phyloP scores from a whole-genome alignment of 2,113 vertebrate genomes.

The Phoenicopterus ruber region DNA sequence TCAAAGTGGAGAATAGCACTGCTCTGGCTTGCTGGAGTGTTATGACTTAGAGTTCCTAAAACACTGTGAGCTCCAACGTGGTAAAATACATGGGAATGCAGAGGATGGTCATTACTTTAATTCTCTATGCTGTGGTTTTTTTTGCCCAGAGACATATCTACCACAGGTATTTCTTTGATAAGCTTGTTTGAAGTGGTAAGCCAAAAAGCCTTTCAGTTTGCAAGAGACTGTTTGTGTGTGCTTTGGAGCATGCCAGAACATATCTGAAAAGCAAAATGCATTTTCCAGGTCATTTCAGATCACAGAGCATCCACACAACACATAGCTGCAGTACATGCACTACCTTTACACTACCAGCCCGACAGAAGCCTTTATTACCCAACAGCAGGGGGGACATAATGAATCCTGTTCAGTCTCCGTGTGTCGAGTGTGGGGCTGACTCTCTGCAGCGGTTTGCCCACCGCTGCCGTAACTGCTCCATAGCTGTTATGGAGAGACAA shows the following conservation, averaged over 20 bases:
- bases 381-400: not conserved
- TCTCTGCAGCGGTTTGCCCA: not conserved
- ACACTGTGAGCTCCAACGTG: not conserved
- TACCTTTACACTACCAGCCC: not conserved
- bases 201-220: not conserved
- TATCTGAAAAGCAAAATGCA: not conserved
- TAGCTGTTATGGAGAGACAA: not conserved
- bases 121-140: not conserved
- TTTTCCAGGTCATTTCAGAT: slow-evolving; percentile 37
- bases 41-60: not conserved
- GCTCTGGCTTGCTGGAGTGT: not conserved
- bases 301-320: not conserved
- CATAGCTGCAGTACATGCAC: not conserved
- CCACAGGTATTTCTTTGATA: slow-evolving; percentile 53
- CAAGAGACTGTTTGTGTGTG: not conserved
- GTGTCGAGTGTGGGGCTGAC: not conserved
- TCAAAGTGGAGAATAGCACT: not conserved
- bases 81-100: not conserved
- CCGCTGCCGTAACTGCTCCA: not conserved
- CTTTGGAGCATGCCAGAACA: slow-evolving; percentile 30
- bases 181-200: slow-evolving; percentile 30
- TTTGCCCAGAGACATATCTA: slow-evolving; percentile 5
- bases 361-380: not conserved
- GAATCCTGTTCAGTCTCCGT: not conserved
- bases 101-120: not conserved